A percentile compares a stretch with the other conserved stretches of the same genome.
Evolutionary conservation across 2,797 vertebrate genomes (phyloP).

Genomic region (Intellagama lesueurii): DNA sequence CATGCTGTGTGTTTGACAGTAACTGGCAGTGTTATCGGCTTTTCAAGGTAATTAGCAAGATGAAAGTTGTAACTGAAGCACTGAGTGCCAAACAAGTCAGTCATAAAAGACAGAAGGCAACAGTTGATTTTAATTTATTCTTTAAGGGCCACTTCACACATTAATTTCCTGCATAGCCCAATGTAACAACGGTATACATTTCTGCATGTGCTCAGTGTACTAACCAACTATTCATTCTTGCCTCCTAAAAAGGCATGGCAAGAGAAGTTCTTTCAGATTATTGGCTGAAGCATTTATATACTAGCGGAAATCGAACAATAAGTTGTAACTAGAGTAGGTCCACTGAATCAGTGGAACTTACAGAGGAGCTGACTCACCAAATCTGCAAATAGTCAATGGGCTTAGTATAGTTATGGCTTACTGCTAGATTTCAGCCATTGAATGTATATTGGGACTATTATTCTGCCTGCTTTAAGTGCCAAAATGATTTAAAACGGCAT

Average conservation of each 20-base stretch:
- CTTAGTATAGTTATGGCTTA: too few species aligned
- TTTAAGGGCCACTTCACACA: background rate
- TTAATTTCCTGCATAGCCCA: background rate
- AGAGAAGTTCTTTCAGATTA: background rate
- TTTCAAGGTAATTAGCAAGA: slow-evolving; percentile 19
- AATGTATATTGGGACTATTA: too few species aligned
- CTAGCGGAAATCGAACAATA: too few species aligned
- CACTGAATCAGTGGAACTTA: too few species aligned
- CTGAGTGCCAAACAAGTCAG: background rate
- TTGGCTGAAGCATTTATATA: background rate
- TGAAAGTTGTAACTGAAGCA: background rate
- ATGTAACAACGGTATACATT: background rate
- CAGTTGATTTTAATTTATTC: background rate
- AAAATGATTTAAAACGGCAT: background rate
- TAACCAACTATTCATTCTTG: background rate
- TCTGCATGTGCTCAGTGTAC: too few species aligned
- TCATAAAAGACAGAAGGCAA: background rate
- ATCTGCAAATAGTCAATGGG: too few species aligned
- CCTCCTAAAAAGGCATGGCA: background rate
- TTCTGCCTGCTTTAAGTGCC: background rate
- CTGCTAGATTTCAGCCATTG: too few species aligned
- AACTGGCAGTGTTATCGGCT: background rate
- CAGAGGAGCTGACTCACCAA: too few species aligned
- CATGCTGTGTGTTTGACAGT: background rate
- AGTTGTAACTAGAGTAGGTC: too few species aligned